Percentiles rank a stretch among this genome's conserved stretches.
Evolutionary conservation across 2,888 invertebrate genomes (phyloP).

Genomic region (Drosophila testacea): DNA sequence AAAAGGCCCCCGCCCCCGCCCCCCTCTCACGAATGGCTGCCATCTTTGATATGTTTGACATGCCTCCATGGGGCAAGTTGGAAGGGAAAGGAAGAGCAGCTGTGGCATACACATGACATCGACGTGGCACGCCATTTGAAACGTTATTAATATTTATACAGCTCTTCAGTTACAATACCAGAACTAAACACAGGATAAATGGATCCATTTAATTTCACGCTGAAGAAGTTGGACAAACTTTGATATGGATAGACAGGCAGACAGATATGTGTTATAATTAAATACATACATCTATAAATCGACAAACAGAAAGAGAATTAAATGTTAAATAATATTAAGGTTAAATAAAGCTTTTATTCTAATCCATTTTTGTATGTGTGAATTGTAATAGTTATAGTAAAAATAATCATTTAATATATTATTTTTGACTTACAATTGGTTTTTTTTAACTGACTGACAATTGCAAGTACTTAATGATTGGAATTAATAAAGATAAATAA

Average conservation of each 20-base stretch:
- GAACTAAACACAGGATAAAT: conserved; percentile 41
- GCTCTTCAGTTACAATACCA: conserved; percentile 54
- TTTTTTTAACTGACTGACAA: no score
- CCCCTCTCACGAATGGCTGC: not conserved
- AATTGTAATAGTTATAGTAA: no score
- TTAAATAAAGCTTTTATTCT: no score
- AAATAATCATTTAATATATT: not conserved
- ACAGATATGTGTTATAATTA: not conserved
- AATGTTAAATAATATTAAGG: not conserved
- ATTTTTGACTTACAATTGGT: no score
- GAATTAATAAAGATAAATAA: not conserved
- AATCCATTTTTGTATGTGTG: no score
- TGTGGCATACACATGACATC: conserved; percentile 13
- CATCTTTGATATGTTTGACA: conserved; percentile 73
- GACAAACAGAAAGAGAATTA: not conserved
- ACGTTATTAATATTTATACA: conserved; percentile 76
- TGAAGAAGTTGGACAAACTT: not conserved
- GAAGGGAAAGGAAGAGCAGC: not conserved
- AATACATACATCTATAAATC: not conserved
- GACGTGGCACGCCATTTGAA: conserved; percentile 63
- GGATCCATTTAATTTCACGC: conserved; percentile 36
- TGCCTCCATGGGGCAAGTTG: conserved; percentile 5
- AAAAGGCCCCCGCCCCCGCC: conserved; percentile 23
- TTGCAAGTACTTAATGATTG: not conserved
- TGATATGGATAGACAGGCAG: conserved; percentile 8